Conservation (phyloP, 1,140 invertebrate genomes). For the Varroa destructor region DNA sequence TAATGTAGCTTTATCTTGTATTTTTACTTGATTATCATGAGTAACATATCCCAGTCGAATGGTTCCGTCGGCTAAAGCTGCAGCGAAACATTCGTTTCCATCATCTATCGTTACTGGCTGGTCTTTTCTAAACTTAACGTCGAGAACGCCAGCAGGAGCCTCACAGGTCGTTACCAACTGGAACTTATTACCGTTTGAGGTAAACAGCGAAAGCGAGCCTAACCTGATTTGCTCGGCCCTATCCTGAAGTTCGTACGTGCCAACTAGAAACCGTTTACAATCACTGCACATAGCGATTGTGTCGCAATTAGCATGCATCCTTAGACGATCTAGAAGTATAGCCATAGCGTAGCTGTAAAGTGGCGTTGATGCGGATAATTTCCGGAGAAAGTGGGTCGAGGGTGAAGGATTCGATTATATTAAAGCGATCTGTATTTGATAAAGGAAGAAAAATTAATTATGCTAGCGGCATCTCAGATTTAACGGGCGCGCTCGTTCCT, state of each 20-base stretch:
- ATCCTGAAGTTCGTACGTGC: constrained; percentile 8
- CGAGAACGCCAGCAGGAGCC: constrained; percentile 7
- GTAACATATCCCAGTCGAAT: not conserved
- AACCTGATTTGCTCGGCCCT: not conserved
- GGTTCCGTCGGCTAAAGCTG: not conserved
- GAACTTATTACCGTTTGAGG: not conserved
- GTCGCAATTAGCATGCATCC: not conserved
- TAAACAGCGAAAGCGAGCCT: not conserved
- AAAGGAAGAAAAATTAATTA: too few species aligned
- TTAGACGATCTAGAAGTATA: too few species aligned
- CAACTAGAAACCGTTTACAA: not conserved
- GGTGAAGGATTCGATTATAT: too few species aligned
- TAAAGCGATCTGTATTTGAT: too few species aligned
- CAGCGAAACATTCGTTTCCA: not conserved
- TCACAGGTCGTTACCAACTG: not conserved
- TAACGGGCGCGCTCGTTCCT: too few species aligned
- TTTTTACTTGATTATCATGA: not conserved
- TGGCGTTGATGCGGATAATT: too few species aligned
- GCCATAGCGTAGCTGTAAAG: too few species aligned
- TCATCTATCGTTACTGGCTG: too few species aligned
- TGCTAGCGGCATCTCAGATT: too few species aligned
- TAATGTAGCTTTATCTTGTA: not conserved
- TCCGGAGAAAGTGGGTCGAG: too few species aligned
- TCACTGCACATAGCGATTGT: not conserved
- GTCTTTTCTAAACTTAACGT: constrained; percentile 8